Evolutionary conservation across 2,113 vertebrate genomes (phyloP).

Genomic region (Amphilophus citrinellus): DNA sequence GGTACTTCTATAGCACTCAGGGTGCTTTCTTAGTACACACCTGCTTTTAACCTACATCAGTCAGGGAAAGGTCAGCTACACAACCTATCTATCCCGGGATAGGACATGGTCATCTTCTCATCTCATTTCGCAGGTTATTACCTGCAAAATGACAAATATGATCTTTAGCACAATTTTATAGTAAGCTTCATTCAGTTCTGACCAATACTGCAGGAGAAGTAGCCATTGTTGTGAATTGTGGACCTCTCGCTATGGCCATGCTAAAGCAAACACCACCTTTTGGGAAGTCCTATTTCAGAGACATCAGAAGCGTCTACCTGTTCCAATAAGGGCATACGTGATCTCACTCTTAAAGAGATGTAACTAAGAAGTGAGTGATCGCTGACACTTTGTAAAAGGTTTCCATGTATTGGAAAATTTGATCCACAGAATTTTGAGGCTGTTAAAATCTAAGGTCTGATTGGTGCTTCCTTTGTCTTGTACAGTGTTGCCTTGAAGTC

Average conservation of each 20-base stretch:
- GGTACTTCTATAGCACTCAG: too few species aligned
- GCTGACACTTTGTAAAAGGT: neutral
- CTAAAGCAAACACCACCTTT: neutral
- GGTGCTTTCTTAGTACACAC: too few species aligned
- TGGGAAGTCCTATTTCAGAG: neutral
- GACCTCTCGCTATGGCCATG: neutral
- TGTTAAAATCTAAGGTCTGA: neutral
- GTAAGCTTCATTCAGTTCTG: neutral
- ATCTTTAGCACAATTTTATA: neutral
- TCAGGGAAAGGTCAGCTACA: neutral
- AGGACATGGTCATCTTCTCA: neutral
- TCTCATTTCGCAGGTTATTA: neutral
- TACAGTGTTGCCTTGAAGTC: constrained; percentile 92
- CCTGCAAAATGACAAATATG: neutral
- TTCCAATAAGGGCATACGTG: neutral
- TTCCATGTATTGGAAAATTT: neutral
- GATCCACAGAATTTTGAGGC: neutral
- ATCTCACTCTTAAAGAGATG: neutral
- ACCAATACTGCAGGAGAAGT: neutral
- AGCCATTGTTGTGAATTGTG: neutral
- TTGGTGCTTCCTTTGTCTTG: neutral
- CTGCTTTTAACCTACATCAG: too few species aligned
- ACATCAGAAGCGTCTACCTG: neutral
- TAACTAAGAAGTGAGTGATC: neutral
- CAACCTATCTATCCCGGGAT: neutral